Evolutionary conservation across 2,797 vertebrate species (phyloP), one percentile per base, ranked within the genome.

Genomic region (Balearica regulorum): DNA sequence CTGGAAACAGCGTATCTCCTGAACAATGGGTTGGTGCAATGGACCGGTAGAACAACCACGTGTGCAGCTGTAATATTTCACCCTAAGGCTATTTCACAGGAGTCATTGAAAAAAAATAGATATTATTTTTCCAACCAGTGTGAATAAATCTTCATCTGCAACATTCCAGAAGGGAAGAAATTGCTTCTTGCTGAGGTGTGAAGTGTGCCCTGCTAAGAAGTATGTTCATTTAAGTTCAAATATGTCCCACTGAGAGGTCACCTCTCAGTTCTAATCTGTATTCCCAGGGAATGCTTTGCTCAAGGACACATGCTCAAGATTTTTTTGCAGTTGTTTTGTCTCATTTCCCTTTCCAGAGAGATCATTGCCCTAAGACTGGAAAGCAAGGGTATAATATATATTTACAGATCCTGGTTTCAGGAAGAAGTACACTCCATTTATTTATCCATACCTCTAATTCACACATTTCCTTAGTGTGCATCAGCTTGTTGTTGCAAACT

Each of bases 81-180:
- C 20, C 13, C 29, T 57, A 70, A 60, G 28, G 26, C 31, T 64
- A 25, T 80, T 85, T 73, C 31, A 57, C 4, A 48, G 33, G 29
- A 80, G 8, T 64, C 2, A 22, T 70, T 61, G 24, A 15, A 58
- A 65, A 61, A 70, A 57, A 55, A 3, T 0, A 0, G 9, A 7
- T 26, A 55, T 16, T 35, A 37, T 73, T 91, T 91, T 97, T 89
- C 17, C 10, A 76, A 28, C 10, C 26, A 58, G 3, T 39, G 10
- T 65, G 29, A 87, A 39, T 61, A 93, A 51, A 85, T 49, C 26
- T 80, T 82, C 37, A 89, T 16, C 37, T 77, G 21, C 28, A 80
- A 16, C 8, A 41, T 92, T 79, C 13, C 53, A 49, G 61, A 82
- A 73, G 7, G 6, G 6, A 79, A 49, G 15, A 83, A 73, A 28